Evolutionary conservation across 2,888 invertebrate species (phyloP).

Genomic region (Diogma glabrata): DNA sequence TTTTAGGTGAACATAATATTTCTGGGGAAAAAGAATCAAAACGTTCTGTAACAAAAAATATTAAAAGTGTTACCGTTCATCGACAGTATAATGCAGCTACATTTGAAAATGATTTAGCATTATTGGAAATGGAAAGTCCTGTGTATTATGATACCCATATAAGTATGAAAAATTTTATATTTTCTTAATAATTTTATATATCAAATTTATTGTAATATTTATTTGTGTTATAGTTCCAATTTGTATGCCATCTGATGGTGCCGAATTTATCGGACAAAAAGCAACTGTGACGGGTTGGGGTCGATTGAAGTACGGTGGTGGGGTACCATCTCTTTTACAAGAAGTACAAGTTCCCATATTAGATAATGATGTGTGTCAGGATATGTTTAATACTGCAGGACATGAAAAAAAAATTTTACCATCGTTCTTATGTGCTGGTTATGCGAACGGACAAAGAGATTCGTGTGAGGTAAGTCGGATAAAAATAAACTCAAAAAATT

Average conservation of each 20-base stretch:
- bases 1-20: constrained; percentile 84
- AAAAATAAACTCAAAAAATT: no score
- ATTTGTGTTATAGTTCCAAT: constrained; percentile 58
- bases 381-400: constrained; percentile 86
- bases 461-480: constrained; percentile 83
- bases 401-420: constrained; percentile 76
- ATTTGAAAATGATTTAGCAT: constrained; percentile 82
- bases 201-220: background rate
- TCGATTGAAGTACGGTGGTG: constrained; percentile 78
- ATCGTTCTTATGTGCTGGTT: constrained; percentile 86
- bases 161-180: constrained; percentile 38
- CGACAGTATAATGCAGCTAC: constrained; percentile 80
- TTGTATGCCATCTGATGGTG: constrained; percentile 70
- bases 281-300: constrained; percentile 92
- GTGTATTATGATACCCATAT: constrained; percentile 78
- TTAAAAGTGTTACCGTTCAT: constrained; percentile 78
- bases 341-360: constrained; percentile 82
- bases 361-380: constrained; percentile 82
- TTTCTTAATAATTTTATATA: background rate
- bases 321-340: constrained; percentile 78
- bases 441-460: constrained; percentile 83
- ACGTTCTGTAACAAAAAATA: constrained; percentile 68
- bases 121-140: constrained; percentile 73
- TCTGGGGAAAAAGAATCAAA: constrained; percentile 71
- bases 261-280: constrained; percentile 74